Evolutionary conservation across 2,797 vertebrate species (phyloP), one percentile per base, ranked within the genome.

Genomic region (Clarias pachynema): DNA sequence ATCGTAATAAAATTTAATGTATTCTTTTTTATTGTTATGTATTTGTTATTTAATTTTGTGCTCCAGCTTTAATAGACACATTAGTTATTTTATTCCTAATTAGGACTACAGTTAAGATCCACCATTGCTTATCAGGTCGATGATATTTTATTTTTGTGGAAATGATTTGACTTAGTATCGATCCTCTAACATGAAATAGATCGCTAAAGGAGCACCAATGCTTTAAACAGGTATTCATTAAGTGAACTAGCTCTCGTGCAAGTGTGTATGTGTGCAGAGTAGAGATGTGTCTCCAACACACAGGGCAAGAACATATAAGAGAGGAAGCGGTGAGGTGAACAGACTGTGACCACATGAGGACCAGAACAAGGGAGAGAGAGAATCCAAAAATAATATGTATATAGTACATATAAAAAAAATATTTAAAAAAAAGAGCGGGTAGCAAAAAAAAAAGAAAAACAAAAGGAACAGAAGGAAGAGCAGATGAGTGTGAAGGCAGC

Each of bases 401-500:
- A 22, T 53, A n/a, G n/a, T n/a, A 18, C 8, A 37, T 20, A 31
- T 59, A 68, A 14, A 69, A 90, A n/a, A n/a, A n/a, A n/a, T n/a
- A n/a, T n/a, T n/a, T n/a, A 88, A 63, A 56, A 86, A 91, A 88
- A 75, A 65, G 65, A 31, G 60, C 22, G 37, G 80, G 79, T 44
- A 49, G 49, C 31, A 68, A 90, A 89, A 72, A 70, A 79, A 86
- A 70, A 80, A 89, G 3, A 1, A 84, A 63, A 37, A 7, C 16
- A 44, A 92, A 85, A 74, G 85, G 24, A 93, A 94, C 91, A 92
- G 93, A 95, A 96, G 89, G 89, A 88, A 93, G 95, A 96, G 97
- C 94, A 95, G 96, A 97, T 97, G 97, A 97, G 96, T 95, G 96
- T 94, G 94, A 97, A 86, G 97, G 97, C 96, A 96, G 97, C 97